Base-by-base conservation (phyloP, 2,797 vertebrate species). In the Okamejei kenojei region DNA sequence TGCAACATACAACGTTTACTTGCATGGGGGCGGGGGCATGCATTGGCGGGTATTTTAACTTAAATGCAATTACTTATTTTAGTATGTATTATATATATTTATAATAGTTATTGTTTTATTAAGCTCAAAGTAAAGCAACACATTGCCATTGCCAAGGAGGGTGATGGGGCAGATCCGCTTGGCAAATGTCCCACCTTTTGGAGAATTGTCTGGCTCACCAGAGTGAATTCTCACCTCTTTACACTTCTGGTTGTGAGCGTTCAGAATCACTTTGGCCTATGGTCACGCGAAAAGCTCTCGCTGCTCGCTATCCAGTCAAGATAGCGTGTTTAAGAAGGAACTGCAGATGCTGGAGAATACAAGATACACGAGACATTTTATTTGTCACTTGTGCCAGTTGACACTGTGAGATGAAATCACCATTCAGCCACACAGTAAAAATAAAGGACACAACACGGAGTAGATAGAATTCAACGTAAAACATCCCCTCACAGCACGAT, bases 21-120 rank as follows among this genome's bases (percentile, higher is more conserved):
- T 32, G 84, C 35, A 63, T 68, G 0, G 32, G 68, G 38, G 6
- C 29, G 15, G 3, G 38, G 38, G 38, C 1, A 15, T 29, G 32
- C 88, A 73, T 45, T 21, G 35, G 35, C 45, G 68, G 65, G 68
- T 0, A 32, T 91, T 88, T 74, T 91, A 91, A 91, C 65, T 91
- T 91, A 91, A 91, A 45, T 35, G 65, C 88, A 91, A 91, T 73
- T 91, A 29, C 88, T 74, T 91, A 91, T 91, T 91, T 91, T 91
- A 91, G n/a, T 91, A 91, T 91, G 88, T 74, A 91, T 91, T 91
- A 91, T 91, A 91, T 91, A 91, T 91, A 91, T 91, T 91, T 91
- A 35, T 73, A 91, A 91, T 91, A 91, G 88, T 91, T 91, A 91
- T 79, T 74, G 88, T 74, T 91, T 91, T 91, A 74, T 38, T 71